Percentiles rank a stretch among this genome's conserved stretches.
phyloP scores from a whole-genome alignment of 2,888 invertebrate genomes.

The Serrognathus titanus region DNA sequence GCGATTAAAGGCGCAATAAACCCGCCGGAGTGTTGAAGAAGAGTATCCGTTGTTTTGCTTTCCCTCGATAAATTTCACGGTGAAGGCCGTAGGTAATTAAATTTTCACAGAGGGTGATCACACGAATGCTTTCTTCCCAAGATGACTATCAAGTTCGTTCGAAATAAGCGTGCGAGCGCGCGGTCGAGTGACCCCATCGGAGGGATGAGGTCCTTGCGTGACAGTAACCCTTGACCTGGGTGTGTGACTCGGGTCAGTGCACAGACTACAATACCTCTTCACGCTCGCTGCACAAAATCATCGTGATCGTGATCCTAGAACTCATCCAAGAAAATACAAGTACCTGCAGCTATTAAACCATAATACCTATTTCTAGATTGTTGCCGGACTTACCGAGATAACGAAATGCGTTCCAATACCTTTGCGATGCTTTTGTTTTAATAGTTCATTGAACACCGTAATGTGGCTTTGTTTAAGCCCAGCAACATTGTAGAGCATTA shows the following conservation, averaged over 20 bases:
- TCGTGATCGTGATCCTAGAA: conserved; percentile 28
- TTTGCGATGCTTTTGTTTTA: conserved; percentile 10
- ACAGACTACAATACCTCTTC: conserved; percentile 35
- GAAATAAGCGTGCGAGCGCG: not conserved
- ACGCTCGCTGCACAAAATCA: conserved; percentile 32
- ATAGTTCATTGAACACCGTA: conserved; percentile 7
- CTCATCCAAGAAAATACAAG: conserved; percentile 12
- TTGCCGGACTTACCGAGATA: conserved; percentile 2
- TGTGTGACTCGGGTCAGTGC: conserved; percentile 31
- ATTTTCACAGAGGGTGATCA: conserved; percentile 1
- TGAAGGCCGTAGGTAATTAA: not conserved
- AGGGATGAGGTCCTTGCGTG: conserved; percentile 17
- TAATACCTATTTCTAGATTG: conserved; percentile 8
- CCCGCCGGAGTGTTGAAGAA: no score
- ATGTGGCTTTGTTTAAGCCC: not conserved
- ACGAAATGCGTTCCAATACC: conserved; percentile 7
- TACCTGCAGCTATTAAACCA: conserved; percentile 11
- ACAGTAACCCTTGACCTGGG: conserved; percentile 33
- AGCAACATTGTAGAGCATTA: no score
- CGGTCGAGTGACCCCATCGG: not conserved
- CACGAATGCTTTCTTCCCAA: not conserved
- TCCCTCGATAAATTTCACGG: no score
- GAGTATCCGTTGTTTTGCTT: no score
- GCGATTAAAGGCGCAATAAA: no score
- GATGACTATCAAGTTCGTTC: conserved; percentile 1